Evolutionary conservation across 2,113 vertebrate genomes (phyloP).

Genomic region (Bagarius yarrelli): DNA sequence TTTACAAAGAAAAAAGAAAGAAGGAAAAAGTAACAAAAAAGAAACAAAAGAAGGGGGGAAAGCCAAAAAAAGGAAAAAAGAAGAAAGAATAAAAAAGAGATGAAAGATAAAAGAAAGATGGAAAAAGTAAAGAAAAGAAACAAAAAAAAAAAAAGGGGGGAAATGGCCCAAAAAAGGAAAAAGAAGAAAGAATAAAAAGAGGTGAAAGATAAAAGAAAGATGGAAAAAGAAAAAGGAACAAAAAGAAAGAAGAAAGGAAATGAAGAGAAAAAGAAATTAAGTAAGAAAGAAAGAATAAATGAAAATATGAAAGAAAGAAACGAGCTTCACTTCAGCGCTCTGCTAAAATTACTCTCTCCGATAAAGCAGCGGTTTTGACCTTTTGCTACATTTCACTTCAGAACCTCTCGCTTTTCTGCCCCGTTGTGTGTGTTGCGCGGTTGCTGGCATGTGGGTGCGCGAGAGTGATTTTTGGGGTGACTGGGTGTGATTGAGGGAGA

Average conservation of each 20-base stretch:
- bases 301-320: not conserved
- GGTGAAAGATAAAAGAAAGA: too few species aligned
- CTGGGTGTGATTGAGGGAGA: constrained; percentile 33
- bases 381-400: constrained; percentile 34
- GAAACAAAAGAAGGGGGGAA: not conserved
- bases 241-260: not conserved
- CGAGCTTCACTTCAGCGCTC: not conserved
- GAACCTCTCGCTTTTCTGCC: constrained; percentile 7
- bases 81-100: not conserved
- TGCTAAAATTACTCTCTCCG: constrained; percentile 2
- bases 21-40: too few species aligned
- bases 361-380: constrained; percentile 12
- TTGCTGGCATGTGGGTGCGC: constrained; percentile 9
- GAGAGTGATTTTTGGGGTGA: constrained; percentile 43
- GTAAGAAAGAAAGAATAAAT: not conserved
- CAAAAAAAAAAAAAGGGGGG: not conserved
- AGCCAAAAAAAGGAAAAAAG: not conserved
- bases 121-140: not conserved
- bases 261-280: not conserved
- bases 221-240: not conserved
- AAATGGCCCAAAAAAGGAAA: too few species aligned
- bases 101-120: not conserved
- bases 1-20: too few species aligned
- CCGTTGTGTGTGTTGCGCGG: not conserved
- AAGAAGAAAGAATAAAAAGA: too few species aligned